A percentile compares a stretch with the other conserved stretches of the same genome.
Conservation (phyloP, 2,797 vertebrate species). For the Dromococcyx pavoninus region DNA sequence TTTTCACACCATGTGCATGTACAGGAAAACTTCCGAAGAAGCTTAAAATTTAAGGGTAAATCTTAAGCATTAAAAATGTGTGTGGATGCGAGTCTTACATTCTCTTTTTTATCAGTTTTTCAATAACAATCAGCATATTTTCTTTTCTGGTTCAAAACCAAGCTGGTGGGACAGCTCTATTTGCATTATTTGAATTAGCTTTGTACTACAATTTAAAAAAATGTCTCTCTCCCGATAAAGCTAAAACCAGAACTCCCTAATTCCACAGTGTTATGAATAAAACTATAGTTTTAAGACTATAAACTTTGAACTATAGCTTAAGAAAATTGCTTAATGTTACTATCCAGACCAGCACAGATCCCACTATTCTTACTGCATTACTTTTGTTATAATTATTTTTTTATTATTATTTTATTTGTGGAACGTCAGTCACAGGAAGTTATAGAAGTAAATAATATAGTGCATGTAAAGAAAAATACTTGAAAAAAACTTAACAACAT, state of each 20-base stretch:
- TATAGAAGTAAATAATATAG: background rate
- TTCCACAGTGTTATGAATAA: background rate
- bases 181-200: background rate
- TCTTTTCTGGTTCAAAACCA: background rate
- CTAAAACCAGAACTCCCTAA: background rate
- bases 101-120: background rate
- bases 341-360: background rate
- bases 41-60: background rate
- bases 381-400: background rate
- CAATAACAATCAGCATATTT: background rate
- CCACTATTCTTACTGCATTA: background rate
- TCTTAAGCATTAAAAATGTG: background rate
- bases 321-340: background rate
- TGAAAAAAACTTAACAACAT: background rate
- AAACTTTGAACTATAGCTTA: too few species aligned
- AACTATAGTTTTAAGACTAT: too few species aligned
- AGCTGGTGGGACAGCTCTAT: background rate
- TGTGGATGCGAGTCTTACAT: background rate
- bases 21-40: background rate
- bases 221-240: background rate
- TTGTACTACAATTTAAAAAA: background rate
- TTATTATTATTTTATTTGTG: background rate
- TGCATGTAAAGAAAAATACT: background rate
- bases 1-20: background rate
- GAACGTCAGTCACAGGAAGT: background rate